Evolutionary conservation across 1,140 invertebrate species (phyloP), one percentile per base, ranked within the genome.

Genomic region (Euura lappo): DNA sequence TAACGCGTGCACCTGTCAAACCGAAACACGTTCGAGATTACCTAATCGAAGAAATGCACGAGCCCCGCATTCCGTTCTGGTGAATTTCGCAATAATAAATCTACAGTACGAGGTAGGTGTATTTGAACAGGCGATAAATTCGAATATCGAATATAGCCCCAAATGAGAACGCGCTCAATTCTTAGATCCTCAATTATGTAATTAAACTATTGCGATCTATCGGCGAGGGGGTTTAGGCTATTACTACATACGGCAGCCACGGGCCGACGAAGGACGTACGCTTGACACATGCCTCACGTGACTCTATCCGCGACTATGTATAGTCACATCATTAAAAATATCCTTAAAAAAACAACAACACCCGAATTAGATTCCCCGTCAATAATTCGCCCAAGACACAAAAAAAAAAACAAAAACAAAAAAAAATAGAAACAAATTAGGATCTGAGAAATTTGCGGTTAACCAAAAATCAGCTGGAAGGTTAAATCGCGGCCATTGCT

Each of bases 281-380:
- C 13, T 60, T 60, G 51, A 60, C 51, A 60, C 51, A 60, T 60
- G 51, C 51, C 13, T 60, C 51, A 60, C 51, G 51, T 60, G 51
- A 60, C 51, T 60, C 13, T n/a, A 11, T 3, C 51, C 28, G 28
- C 28, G 28, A 28, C 28, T 28, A 28, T 28, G 28, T 28, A 28
- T 28, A 28, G 28, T 28, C 28, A 28, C 28, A 28, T 28, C 28
- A 28, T 28, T 28, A 28, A 28, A 28, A 28, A 28, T 28, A 28
- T 28, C 28, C 28, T 28, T 28, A 28, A 28, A 28, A 28, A 28
- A 28, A 28, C 13, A 60, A 60, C 13, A 60, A 11, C 51, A 6
- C 51, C 10, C 13, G 13, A 11, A n/a, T 6, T 60, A 6, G 51
- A 3, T 6, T 60, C 51, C 51, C 13, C 51, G 8, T 1, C 51